These are phyloP conservation scores for Dermatophagoides farinae DNA, from an alignment of 1,140 invertebrate species.

Conservation along the genomic window DNA sequence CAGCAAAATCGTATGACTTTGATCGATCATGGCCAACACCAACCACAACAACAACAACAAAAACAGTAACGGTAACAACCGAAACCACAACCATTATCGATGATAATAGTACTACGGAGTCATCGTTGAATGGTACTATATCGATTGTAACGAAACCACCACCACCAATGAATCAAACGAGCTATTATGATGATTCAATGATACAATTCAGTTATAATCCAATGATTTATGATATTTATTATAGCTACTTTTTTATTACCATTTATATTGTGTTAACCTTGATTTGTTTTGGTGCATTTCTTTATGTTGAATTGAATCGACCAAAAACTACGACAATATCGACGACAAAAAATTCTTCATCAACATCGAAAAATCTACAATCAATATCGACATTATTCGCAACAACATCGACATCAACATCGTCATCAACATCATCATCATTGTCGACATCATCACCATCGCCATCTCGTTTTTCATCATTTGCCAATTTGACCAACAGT, in stretches of 20 bases:
- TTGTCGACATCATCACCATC: background rate
- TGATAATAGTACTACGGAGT: background rate
- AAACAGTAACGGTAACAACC: too few relatives aligned
- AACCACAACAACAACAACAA: background rate
- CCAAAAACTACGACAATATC: background rate
- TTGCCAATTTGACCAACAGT: background rate
- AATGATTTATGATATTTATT: background rate
- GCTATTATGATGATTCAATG: background rate
- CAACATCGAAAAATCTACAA: background rate
- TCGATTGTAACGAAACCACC: background rate
- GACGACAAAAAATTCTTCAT: background rate
- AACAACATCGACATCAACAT: background rate
- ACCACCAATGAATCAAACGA: background rate
- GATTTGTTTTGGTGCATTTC: background rate
- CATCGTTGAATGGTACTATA: background rate
- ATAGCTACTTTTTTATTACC: background rate
- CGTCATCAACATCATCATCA: slow-evolving; percentile 1
- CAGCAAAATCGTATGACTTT: background rate
- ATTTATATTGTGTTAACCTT: background rate
- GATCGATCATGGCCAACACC: background rate
- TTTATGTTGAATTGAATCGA: slow-evolving; percentile 1
- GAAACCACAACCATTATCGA: too few relatives aligned
- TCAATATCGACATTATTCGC: slow-evolving; percentile 1
- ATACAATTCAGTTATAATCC: background rate
- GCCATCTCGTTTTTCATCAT: slow-evolving; percentile 5